Evolutionary conservation across 2,113 vertebrate genomes (phyloP).

Genomic region (Gopherus flavomarginatus): DNA sequence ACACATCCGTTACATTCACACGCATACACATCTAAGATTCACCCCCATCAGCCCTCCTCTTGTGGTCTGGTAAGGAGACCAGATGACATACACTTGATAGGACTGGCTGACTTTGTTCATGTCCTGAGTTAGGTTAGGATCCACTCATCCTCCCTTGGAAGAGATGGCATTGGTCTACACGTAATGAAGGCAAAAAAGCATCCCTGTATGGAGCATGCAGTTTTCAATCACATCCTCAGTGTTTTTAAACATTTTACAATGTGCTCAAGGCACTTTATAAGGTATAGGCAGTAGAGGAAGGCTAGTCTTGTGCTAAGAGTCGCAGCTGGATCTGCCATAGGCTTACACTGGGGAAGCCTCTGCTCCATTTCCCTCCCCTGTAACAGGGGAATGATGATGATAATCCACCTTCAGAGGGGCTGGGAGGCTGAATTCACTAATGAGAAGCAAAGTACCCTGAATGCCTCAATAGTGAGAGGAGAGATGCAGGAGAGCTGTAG

Average conservation of each 20-base stretch:
- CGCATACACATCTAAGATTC: not conserved
- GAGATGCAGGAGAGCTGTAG: not conserved
- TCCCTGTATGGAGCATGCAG: not conserved
- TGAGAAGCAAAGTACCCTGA: not conserved
- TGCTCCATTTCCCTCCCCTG: fast-evolving
- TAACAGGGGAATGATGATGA: not conserved
- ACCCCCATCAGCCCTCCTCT: not conserved
- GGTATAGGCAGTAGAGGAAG: not conserved
- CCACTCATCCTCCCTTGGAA: not conserved
- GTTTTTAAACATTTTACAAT: not conserved
- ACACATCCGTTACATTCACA: not conserved
- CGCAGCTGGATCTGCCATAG: fast-evolving
- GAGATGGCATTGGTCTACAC: not conserved
- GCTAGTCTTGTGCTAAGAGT: not conserved
- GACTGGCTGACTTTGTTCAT: not conserved
- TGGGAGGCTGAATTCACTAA: not conserved
- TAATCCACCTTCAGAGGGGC: not conserved
- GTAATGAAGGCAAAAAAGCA: not conserved
- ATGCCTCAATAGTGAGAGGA: not conserved
- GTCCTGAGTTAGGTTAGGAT: not conserved
- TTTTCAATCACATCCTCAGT: not conserved
- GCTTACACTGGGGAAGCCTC: not conserved
- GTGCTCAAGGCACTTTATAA: not conserved
- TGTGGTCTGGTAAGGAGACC: not conserved
- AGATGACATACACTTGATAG: not conserved